These are phyloP conservation scores for Coenonympha glycerion DNA, from an alignment of 2,888 invertebrate species.

Conservation along the genomic window DNA sequence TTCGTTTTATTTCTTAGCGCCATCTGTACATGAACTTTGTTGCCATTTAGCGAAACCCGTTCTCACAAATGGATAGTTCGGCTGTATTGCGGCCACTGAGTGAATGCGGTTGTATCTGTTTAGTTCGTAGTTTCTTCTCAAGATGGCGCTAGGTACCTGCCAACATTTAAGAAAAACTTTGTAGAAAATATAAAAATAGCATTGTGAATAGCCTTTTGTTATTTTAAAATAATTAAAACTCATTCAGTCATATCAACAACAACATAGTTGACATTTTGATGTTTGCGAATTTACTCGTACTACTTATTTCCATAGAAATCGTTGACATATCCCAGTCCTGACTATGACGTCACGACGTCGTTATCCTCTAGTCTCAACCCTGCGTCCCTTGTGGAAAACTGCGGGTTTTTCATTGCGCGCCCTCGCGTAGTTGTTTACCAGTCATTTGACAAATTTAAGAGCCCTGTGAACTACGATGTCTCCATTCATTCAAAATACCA, in stretches of 20 bases:
- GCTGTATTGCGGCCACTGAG: too few species aligned
- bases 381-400: constrained; percentile 28
- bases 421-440: neutral
- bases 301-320: neutral
- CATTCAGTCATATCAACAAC: too few species aligned
- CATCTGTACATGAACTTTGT: neutral
- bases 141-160: constrained; percentile 6
- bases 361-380: constrained; percentile 52
- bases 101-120: too few species aligned
- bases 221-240: too few species aligned
- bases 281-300: too few species aligned
- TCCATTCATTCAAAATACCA: too few species aligned
- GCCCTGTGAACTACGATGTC: too few species aligned
- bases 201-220: neutral
- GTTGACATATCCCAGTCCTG: constrained; percentile 8
- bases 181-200: neutral
- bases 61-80: too few species aligned
- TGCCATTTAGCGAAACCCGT: neutral
- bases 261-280: too few species aligned
- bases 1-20: neutral
- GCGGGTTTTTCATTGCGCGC: constrained; percentile 11
- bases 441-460: neutral
- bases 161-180: neutral
- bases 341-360: constrained; percentile 58
- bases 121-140: neutral